These are phyloP conservation scores for Papilio aristodemus DNA, from an alignment of 1,140 invertebrate genomes.

Conservation along the genomic window DNA sequence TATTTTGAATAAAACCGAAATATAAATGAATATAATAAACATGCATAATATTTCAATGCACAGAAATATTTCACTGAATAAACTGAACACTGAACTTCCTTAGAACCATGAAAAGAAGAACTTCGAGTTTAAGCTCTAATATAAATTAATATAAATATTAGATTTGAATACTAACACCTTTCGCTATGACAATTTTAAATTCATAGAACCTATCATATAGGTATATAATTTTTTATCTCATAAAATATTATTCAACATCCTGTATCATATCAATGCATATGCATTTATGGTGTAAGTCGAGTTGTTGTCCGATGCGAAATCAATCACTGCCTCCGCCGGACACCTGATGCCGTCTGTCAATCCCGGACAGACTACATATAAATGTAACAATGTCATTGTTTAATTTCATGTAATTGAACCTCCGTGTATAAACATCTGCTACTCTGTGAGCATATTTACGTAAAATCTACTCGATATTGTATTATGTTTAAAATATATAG, in stretches of 20 bases:
- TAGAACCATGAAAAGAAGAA: too few relatives aligned
- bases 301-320: constrained; percentile 54
- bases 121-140: too few relatives aligned
- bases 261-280: constrained; percentile 43
- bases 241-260: constrained; percentile 26
- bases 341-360: constrained; percentile 57
- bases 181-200: too few relatives aligned
- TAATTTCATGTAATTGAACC: constrained; percentile 28
- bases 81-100: too few relatives aligned
- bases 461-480: neutral
- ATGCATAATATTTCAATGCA: too few relatives aligned
- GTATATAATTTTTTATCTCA: too few relatives aligned
- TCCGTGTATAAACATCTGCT: neutral
- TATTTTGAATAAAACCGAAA: neutral
- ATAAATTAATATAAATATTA: too few relatives aligned
- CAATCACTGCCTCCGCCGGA: constrained; percentile 59
- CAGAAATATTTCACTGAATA: too few relatives aligned
- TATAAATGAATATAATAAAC: too few relatives aligned
- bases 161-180: too few relatives aligned
- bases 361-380: constrained; percentile 36
- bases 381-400: constrained; percentile 17
- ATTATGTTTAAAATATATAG: too few relatives aligned
- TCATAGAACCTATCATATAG: too few relatives aligned
- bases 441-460: neutral
- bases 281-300: constrained; percentile 41